Base-by-base conservation (phyloP, 2,888 invertebrate species). In the Drosophila paracracens region DNA sequence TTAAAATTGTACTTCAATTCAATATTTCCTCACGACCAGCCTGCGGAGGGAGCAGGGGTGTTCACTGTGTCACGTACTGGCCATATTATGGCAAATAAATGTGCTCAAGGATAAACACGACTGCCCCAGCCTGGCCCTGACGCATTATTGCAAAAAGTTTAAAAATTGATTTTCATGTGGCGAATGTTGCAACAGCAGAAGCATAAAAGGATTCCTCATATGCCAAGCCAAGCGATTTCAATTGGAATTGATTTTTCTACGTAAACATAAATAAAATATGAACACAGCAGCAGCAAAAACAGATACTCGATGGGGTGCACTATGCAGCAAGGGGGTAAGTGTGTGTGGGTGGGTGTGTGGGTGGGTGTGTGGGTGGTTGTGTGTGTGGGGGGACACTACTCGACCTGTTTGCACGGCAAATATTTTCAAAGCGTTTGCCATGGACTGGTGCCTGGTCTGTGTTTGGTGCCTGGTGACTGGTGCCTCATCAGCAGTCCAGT, bases 61-160 rank as follows among this genome's bases (percentile, higher is more conserved):
- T 27, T 25, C 8, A 4, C 25, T 36, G 62, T 59, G 71, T 81
- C 88, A 88, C 91, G 88, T 88, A 89, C 81, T 60, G 63, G 51
- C 75, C 81, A 79, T 89, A 88, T 89, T 91, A 89, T 89, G 88
- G 88, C 91, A 91, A 85, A 91, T 91, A 92, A 92, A 91, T 92
- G 91, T 84, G 80, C 83, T 80, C 85, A 89, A 82, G 89, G 74
- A 83, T 82, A 76, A 88, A 38, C 63, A 60, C 56, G 61, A 82
- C 81, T 80, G 68, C 67, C 67, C 53, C 54, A 57, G 33, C 33
- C 0, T 11, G 33, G 33, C 10, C 57, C 59, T 40, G 21, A 21
- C 31, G 31, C 21, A 72, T 72, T 89, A 83, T 89, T 87, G 84
- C 77, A 67, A 62, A 73, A 90, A 90, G 82, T 83, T 90, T 87